Base-by-base conservation (phyloP, 1,140 invertebrate genomes). In the Tetramorium parvispinum region DNA sequence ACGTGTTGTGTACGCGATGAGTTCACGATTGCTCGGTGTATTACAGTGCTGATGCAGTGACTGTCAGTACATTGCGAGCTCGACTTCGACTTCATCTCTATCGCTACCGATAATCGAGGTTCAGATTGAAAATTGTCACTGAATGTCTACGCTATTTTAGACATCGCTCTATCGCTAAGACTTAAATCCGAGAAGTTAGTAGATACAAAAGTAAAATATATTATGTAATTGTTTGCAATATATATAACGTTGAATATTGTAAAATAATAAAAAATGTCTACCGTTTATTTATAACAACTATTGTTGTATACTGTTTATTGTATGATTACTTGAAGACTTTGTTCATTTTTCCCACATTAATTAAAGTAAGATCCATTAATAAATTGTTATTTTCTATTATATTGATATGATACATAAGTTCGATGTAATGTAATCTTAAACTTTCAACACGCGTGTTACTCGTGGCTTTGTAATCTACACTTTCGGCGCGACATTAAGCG, bases 401-500 rank as follows among this genome's bases (percentile, higher is more conserved):
- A 51, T 43, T 53, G 13, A 55, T 24, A n/a, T 18, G 32, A 55
- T 27, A 57, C 46, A n/a, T n/a, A 55, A 16, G 2, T 43, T 51
- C n/a, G 24, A 57, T 43, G 32, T 32, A 51, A 68, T 43, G 46
- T 32, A 37, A 68, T 73, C 40, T 27, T 46, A 18, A 59, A 46
- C 51, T 82, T 57, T 82, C 79, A 55, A 61, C 53, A 53, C 37
- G 40, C 27, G 21, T 46, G 5, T 81, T 82, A 71, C 11, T 43
- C 24, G 18, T n/a, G 53, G 11, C 66, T 71, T 82, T 21, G 40
- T 57, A 71, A 82, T 55, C 37, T 21, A 77, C 6, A 53, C 51
- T 82, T 82, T 82, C 79, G 66, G 53, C 40, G 8, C 32, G 71
- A 59, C 79, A 83, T 83, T 83, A 83, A 73, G 53, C 66, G 53